phyloP scores from a whole-genome alignment of 2,113 vertebrate genomes.

The Meles meles region DNA sequence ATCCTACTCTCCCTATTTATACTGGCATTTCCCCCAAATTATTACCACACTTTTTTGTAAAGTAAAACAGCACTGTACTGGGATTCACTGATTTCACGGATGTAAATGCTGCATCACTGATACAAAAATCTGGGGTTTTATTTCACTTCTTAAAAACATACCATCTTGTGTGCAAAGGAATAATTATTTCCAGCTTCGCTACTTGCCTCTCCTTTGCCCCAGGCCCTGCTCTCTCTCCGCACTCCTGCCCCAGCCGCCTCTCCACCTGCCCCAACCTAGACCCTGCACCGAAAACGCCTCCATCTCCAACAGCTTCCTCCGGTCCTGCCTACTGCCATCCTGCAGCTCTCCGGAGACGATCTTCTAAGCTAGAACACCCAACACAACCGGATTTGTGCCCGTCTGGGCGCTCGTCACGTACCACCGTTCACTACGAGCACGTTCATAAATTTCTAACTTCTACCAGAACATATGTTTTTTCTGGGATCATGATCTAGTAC shows the following conservation, averaged over 20 bases:
- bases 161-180: neutral
- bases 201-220: neutral
- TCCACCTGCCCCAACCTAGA: neutral
- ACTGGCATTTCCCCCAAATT: neutral
- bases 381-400: neutral
- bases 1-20: neutral
- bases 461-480: neutral
- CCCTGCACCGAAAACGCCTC: neutral
- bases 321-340: neutral
- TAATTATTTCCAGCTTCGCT: neutral
- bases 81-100: neutral
- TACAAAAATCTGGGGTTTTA: neutral
- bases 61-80: neutral
- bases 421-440: neutral
- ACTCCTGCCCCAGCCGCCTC: no score
- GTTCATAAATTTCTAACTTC: neutral
- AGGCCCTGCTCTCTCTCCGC: neutral
- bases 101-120: neutral
- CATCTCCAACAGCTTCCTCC: neutral
- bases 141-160: neutral
- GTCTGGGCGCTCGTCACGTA: neutral
- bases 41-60: neutral
- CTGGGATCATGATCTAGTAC: neutral
- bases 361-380: neutral
- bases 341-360: neutral